Conservation (phyloP, 2,113 vertebrate species). For the Rattus rattus region DNA sequence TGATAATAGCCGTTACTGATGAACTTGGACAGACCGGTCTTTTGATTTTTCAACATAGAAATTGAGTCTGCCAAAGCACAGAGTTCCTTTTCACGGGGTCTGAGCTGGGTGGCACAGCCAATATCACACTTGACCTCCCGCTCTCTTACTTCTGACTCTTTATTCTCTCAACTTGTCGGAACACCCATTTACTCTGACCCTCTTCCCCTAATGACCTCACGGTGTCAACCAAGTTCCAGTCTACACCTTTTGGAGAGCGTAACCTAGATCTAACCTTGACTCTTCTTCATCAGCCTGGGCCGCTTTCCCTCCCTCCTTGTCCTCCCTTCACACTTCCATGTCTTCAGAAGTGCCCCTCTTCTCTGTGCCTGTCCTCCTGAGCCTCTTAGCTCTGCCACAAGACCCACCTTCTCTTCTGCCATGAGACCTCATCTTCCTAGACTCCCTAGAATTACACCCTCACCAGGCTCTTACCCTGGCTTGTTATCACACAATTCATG, state of each 20-base stretch:
- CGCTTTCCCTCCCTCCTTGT: too few relatives aligned
- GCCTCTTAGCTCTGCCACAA: not conserved
- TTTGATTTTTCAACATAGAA: not conserved
- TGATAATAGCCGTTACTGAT: not conserved
- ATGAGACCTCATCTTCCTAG: not conserved
- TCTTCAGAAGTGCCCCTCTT: not conserved
- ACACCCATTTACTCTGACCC: not conserved
- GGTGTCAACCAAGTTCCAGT: not conserved
- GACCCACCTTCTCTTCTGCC: not conserved
- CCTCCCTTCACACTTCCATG: accelerated
- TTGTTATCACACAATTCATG: not conserved
- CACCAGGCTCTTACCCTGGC: not conserved
- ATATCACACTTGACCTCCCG: not conserved
- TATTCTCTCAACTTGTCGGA: not conserved
- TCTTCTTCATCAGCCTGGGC: too few relatives aligned
- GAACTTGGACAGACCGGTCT: not conserved
- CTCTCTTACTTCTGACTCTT: accelerated
- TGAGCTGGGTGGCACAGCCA: not conserved
- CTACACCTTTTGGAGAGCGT: not conserved
- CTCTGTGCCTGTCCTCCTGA: not conserved
- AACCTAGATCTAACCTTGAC: not conserved
- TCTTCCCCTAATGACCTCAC: not conserved
- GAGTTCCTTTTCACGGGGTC: accelerated
- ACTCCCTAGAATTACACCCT: not conserved
- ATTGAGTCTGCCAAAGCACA: not conserved